Evolutionary conservation across 1,140 invertebrate species (phyloP).

Genomic region (Chionoecetes opilio): DNA sequence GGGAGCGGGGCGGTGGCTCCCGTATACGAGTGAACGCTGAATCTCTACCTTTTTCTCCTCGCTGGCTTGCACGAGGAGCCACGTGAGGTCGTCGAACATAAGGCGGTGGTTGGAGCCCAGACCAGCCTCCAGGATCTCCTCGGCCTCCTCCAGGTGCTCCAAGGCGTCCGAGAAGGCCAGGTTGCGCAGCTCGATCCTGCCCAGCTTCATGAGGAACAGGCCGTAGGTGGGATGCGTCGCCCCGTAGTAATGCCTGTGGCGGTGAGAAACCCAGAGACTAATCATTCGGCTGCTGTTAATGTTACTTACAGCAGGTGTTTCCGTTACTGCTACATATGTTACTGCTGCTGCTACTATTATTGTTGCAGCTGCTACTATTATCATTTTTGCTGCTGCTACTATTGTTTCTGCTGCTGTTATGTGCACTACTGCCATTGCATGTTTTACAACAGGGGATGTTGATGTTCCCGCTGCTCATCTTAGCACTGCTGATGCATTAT

Average conservation of each 20-base stretch:
- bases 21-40: slow-evolving; percentile 66
- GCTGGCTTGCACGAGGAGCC: slow-evolving; percentile 67
- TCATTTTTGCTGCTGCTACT: background rate
- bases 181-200: slow-evolving; percentile 70
- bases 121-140: slow-evolving; percentile 72
- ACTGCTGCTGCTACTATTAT: background rate
- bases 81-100: slow-evolving; percentile 57
- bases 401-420: background rate
- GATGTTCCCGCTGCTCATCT: background rate
- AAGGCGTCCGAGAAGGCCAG: slow-evolving; percentile 53
- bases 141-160: slow-evolving; percentile 57
- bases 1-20: background rate
- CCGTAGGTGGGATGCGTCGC: slow-evolving; percentile 70
- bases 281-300: background rate
- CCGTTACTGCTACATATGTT: background rate
- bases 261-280: background rate
- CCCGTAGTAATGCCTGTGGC: slow-evolving; percentile 69
- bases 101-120: slow-evolving; percentile 70
- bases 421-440: no score
- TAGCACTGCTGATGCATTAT: background rate
- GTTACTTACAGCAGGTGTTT: no score
- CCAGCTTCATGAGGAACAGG: slow-evolving; percentile 70
- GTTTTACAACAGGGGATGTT: no score
- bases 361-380: background rate
- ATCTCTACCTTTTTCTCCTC: slow-evolving; percentile 70